A percentile compares a stretch with the other conserved stretches of the same genome.
phyloP scores from a whole-genome alignment of 2,888 invertebrate genomes.

The Pardosa pseudoannulata region DNA sequence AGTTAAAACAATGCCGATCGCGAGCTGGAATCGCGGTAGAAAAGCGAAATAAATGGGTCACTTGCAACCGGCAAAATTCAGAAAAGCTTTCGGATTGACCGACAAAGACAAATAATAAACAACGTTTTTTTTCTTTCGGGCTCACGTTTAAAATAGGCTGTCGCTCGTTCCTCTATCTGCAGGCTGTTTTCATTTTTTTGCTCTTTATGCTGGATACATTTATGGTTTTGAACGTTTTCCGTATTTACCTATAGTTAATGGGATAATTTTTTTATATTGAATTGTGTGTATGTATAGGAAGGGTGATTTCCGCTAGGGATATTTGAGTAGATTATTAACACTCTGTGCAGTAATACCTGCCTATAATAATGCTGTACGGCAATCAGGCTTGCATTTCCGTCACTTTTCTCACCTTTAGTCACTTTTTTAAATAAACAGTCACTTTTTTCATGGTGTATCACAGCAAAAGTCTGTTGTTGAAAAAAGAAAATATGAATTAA shows the following conservation, averaged over 20 bases:
- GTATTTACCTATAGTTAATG: slow-evolving; percentile 2
- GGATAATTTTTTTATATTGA: background rate
- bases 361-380: too few species aligned
- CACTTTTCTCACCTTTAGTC: too few species aligned
- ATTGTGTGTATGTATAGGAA: background rate
- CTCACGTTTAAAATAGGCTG: slow-evolving; percentile 18
- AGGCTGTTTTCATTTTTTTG: slow-evolving; percentile 3
- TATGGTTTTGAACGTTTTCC: background rate
- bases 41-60: slow-evolving; percentile 56
- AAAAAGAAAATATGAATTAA: too few species aligned
- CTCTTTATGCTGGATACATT: background rate
- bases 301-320: background rate
- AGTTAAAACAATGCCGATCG: slow-evolving; percentile 51
- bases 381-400: too few species aligned
- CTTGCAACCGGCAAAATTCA: slow-evolving; percentile 51
- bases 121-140: slow-evolving; percentile 18
- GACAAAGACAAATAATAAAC: slow-evolving; percentile 49
- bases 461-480: too few species aligned
- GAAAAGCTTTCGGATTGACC: slow-evolving; percentile 55
- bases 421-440: too few species aligned
- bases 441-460: too few species aligned
- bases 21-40: slow-evolving; percentile 24
- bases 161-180: background rate
- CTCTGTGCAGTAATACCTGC: too few species aligned
- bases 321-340: too few species aligned